Percentiles rank a stretch among this genome's conserved stretches.
phyloP scores from a whole-genome alignment of 2,113 vertebrate genomes.

The Anoura caudifer region DNA sequence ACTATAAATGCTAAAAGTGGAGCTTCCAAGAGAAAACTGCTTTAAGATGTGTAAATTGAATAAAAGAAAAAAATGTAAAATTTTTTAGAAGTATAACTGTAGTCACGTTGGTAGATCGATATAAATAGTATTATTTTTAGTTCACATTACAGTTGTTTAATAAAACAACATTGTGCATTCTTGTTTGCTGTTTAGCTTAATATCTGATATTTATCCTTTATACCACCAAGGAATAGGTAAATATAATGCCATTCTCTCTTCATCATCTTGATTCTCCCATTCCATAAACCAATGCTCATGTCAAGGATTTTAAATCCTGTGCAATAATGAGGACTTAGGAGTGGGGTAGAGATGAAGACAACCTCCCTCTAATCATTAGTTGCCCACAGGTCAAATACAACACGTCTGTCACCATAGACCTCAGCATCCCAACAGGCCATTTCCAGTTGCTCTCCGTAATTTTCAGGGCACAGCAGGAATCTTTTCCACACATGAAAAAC shows the following conservation, averaged over 20 bases:
- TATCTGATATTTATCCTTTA: not conserved
- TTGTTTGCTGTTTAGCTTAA: not conserved
- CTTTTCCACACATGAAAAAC: not conserved
- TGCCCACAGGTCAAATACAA: not conserved
- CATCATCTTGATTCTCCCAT: not conserved
- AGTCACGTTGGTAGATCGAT: not conserved
- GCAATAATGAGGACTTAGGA: not conserved
- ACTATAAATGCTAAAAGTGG: not conserved
- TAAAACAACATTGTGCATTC: not conserved
- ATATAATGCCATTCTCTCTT: not conserved
- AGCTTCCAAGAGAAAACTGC: not conserved
- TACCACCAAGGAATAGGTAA: not conserved
- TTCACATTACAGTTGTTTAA: not conserved
- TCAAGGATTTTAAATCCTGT: not conserved
- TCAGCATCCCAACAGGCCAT: not conserved
- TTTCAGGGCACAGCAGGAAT: not conserved
- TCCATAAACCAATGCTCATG: not conserved
- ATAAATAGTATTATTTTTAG: not conserved
- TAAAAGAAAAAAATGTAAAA: not conserved
- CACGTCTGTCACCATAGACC: not conserved
- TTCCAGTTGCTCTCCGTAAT: not conserved
- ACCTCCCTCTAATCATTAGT: not conserved
- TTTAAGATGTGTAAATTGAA: not conserved
- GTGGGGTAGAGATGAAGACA: not conserved
- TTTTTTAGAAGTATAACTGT: not conserved